Base-by-base conservation (phyloP, 2,797 vertebrate species). In the Alectoris magna region DNA sequence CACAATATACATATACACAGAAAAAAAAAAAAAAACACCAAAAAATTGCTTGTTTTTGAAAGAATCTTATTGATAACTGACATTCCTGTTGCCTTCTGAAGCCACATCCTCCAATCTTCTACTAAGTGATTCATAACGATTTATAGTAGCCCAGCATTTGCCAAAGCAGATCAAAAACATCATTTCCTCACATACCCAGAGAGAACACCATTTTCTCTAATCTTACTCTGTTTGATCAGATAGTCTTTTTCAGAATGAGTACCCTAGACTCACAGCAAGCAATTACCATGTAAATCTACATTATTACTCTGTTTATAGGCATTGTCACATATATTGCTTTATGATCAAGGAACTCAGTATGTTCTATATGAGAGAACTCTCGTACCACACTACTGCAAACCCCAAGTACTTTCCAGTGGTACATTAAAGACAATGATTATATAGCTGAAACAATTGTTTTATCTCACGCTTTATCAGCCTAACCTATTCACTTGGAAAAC, bases 11-110 rank as follows among this genome's bases (percentile, higher is more conserved):
- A 41, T 41, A 41, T 41, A 41, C 39, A 41, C 8, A 91, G 64
- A 91, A 87, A 94, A 96, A 71, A 87, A 94, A 96, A 71, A 71
- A 91, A 34, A 34, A 34, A 6, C 34, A 34, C 34, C 23, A 92
- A 87, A 87, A 95, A 84, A 74, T 56, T 93, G 59, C 84, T 74
- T 44, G 31, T 75, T 58, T 66, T 22, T 41, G 64, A 95, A 94
- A 92, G 53, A 82, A 73, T 90, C 23, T 81, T 87, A 68, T 38
- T 86, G 86, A 95, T 76, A 90, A 71, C 77, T 62, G 73, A 55
- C 51, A 84, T 62, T 91, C 72, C 41, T 53, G 11, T 43, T 5
- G 0, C 39, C 58, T 87, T 87, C 48, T 56, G 60, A 88, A 93
- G 74, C 66, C 59, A 69, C 27, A 60, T 89, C 18, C 58, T 79